phyloP scores from a whole-genome alignment of 2,888 invertebrate species.

The Penaeus monodon region DNA sequence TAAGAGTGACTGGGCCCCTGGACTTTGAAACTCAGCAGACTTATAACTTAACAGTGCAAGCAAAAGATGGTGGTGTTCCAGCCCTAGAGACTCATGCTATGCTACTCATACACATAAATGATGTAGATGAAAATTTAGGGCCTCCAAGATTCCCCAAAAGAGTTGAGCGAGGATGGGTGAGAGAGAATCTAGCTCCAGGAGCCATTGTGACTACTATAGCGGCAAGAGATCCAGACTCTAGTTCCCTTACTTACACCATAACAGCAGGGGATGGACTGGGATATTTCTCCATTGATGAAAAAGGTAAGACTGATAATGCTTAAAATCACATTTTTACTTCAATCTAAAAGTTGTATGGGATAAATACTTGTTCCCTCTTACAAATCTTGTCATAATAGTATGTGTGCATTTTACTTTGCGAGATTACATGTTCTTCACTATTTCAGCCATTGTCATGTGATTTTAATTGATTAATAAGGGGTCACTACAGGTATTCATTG shows the following conservation, averaged over 20 bases:
- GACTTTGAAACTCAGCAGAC: constrained; percentile 92
- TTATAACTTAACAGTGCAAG: constrained; percentile 87
- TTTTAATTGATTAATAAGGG: no score
- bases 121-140: constrained; percentile 92
- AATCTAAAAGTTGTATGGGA: neutral
- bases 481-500: no score
- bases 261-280: constrained; percentile 91
- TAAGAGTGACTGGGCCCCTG: constrained; percentile 81
- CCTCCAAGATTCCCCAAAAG: constrained; percentile 72
- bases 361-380: neutral
- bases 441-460: no score
- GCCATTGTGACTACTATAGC: constrained; percentile 82
- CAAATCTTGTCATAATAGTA: no score
- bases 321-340: neutral
- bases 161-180: constrained; percentile 81
- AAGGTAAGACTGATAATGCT: constrained; percentile 76
- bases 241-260: constrained; percentile 88
- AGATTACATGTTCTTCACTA: no score
- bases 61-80: constrained; percentile 87
- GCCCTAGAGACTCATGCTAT: constrained; percentile 83
- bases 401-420: no score
- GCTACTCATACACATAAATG: constrained; percentile 79
- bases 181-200: constrained; percentile 85
- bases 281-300: constrained; percentile 88
- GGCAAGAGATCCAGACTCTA: constrained; percentile 85